Conservation (phyloP, 2,888 invertebrate genomes). For the Drosophila melanosoma region DNA sequence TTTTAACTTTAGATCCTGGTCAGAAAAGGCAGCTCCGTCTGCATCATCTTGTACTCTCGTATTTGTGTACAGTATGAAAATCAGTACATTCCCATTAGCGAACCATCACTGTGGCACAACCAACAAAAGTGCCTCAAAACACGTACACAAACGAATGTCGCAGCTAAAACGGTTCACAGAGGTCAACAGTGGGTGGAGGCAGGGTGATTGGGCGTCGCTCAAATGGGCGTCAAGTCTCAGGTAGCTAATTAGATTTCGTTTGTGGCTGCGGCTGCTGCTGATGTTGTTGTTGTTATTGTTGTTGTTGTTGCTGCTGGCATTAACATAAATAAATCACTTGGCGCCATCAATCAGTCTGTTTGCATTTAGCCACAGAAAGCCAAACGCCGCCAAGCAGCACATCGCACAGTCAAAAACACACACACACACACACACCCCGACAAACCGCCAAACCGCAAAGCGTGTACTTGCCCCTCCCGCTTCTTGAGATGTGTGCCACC, state of each 20-base stretch:
- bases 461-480: not conserved
- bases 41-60: slow-evolving; percentile 36
- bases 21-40: slow-evolving; percentile 38
- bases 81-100: not conserved
- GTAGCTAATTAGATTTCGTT: slow-evolving; percentile 47
- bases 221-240: slow-evolving; percentile 31
- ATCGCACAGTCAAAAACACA: slow-evolving; percentile 49
- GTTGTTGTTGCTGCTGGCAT: slow-evolving; percentile 52
- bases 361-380: slow-evolving; percentile 58
- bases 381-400: slow-evolving; percentile 1
- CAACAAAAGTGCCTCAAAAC: slow-evolving; percentile 56
- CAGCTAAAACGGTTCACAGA: slow-evolving; percentile 59
- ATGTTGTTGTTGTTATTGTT: slow-evolving; percentile 1
- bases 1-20: slow-evolving; percentile 75
- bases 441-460: not conserved
- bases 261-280: slow-evolving; percentile 21
- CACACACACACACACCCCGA: slow-evolving; percentile 7
- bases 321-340: slow-evolving; percentile 80
- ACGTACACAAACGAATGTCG: slow-evolving; percentile 73
- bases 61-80: not conserved
- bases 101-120: not conserved
- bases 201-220: not conserved
- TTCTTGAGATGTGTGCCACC: not conserved
- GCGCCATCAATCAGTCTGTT: slow-evolving; percentile 79
- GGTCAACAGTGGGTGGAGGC: slow-evolving; percentile 30